A percentile compares a stretch with the other conserved stretches of the same genome.
Evolutionary conservation across 2,888 invertebrate genomes (phyloP).

Genomic region (Drosophila stalkeri): DNA sequence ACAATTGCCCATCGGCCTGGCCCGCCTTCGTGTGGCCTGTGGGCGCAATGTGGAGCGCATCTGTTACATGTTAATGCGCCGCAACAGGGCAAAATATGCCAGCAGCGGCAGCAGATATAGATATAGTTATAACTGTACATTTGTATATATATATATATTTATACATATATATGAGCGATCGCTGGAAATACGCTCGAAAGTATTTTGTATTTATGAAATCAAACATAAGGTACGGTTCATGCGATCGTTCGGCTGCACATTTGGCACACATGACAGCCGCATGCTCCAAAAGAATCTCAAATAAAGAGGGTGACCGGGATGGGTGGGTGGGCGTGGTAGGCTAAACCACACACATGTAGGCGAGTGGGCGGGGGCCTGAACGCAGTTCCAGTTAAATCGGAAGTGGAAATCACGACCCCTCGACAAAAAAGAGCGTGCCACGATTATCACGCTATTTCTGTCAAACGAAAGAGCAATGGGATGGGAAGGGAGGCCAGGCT

Average conservation of each 20-base stretch:
- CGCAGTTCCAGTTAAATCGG: constrained; percentile 76
- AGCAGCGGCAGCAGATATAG: constrained; percentile 17
- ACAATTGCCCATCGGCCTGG: constrained; percentile 54
- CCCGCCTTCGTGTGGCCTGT: constrained; percentile 20
- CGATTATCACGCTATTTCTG: constrained; percentile 82
- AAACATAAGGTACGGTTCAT: constrained; percentile 70
- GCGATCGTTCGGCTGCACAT: constrained; percentile 71
- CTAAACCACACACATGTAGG: constrained; percentile 58
- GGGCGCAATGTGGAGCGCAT: constrained; percentile 80
- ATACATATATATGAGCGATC: constrained; percentile 35
- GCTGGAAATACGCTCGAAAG: constrained; percentile 34
- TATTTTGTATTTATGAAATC: constrained; percentile 76
- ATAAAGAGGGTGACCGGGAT: constrained; percentile 13
- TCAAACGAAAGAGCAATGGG: constrained; percentile 24
- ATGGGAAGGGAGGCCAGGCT: background rate
- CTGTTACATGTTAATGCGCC: constrained; percentile 81
- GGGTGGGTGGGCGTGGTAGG: constrained; percentile 7
- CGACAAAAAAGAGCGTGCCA: constrained; percentile 64
- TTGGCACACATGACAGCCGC: constrained; percentile 79
- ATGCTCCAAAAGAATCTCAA: constrained; percentile 51
- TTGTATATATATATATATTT: background rate
- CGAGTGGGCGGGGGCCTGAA: constrained; percentile 37
- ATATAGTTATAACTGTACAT: constrained; percentile 26
- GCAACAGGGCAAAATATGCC: constrained; percentile 61
- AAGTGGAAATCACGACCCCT: constrained; percentile 69